Base-by-base conservation (phyloP, 2,888 invertebrate genomes). In the Xestia ashworthii region DNA sequence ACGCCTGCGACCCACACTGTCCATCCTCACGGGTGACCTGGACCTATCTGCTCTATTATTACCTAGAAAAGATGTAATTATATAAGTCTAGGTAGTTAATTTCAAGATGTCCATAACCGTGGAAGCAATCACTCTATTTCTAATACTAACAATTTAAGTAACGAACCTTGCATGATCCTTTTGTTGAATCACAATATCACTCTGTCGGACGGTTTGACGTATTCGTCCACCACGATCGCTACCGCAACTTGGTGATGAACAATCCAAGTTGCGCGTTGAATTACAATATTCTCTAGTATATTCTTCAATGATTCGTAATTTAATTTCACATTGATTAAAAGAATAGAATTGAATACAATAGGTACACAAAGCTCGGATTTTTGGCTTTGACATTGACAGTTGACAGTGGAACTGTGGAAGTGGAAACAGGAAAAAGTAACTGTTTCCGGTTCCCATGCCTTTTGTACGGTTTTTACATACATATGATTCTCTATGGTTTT, bases 11-110 rank as follows among this genome's bases (percentile, higher is more conserved):
- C 93, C 92, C 46, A 90, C 86, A 84, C 78, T 91, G 25, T 93
- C 94, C 12, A 89, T 89, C 80, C 93, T 91, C 58, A 92, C 76
- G 6, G 96, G 96, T 12, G 96, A 96, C 71, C 96, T 92, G 46
- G 96, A 96, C 53, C 96, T 90, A 60, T 95, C 95, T 82, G 92
- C 83, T 74, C 88, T 87, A 32, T 53, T 86, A 58, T 41, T 87
- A 25, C 88, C 91, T 90, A 73, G 72, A 53, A 74, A 22, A 75
- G 8, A n/a, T 44, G n/a, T 9, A 41, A 48, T 46, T 65, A 55
- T 60, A 19, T 62, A 50, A 6, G 8, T 12, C 32, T 0, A 14
- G n/a, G 8, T 16, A 50, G 19, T 22, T 32, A 22, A 32, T 46
- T 53, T 60, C 12, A 58, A 4, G 19, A 55, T 22, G 5, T 5